phyloP scores from a whole-genome alignment of 64 coral and sea anemone genomes.

The Pocillopora damicornis region DNA sequence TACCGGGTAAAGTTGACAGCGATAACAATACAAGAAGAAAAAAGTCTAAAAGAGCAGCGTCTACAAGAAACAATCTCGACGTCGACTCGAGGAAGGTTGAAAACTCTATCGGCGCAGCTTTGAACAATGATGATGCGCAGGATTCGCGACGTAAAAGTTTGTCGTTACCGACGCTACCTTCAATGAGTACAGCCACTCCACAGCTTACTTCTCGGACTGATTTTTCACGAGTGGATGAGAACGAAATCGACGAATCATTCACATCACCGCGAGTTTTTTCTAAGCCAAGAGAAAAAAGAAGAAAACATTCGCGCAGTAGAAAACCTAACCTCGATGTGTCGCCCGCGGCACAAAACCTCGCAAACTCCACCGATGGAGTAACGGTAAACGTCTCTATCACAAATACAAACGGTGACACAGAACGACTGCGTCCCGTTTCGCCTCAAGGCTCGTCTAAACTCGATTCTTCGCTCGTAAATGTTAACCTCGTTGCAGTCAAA shows the following conservation, averaged over 20 bases:
- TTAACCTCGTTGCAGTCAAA: constrained; percentile 64
- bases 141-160: constrained; percentile 20
- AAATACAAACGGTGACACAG: constrained; percentile 17
- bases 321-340: background rate
- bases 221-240: background rate
- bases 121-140: background rate
- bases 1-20: background rate
- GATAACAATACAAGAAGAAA: constrained; percentile 10
- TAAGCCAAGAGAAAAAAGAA: background rate
- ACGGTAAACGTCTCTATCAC: constrained; percentile 19
- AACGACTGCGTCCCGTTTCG: background rate
- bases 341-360: background rate
- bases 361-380: background rate
- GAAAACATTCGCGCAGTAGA: background rate
- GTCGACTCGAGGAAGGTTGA: background rate
- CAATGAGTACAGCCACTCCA: constrained; percentile 3
- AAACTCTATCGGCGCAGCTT: background rate
- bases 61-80: background rate
- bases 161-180: constrained; percentile 37
- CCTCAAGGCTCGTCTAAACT: constrained; percentile 15
- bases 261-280: background rate
- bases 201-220: background rate
- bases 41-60: constrained; percentile 15
- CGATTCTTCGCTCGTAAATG: constrained; percentile 28
- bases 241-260: background rate